Conservation (phyloP, 2,113 vertebrate species). For the Brachyhypopomus gauderio region DNA sequence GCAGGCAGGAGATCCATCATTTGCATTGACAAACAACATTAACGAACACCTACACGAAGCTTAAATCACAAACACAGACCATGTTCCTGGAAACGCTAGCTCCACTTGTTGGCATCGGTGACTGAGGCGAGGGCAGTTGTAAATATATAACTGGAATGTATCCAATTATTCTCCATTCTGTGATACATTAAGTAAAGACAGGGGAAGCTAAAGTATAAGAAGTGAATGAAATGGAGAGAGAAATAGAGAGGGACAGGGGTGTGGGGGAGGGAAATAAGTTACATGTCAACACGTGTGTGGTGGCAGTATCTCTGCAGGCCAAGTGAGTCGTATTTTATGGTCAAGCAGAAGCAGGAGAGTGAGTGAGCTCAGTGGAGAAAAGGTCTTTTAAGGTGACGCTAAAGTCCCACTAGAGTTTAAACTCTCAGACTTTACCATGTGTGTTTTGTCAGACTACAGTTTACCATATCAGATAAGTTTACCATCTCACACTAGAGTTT, state of each 20-base stretch:
- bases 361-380: not conserved
- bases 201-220: not conserved
- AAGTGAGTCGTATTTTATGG: too few species aligned
- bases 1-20: constrained; percentile 57
- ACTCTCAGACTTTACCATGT: too few species aligned
- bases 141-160: constrained; percentile 8
- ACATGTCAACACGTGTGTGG: not conserved
- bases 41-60: constrained; percentile 48
- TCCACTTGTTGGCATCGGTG: constrained; percentile 5
- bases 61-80: constrained; percentile 5
- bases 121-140: not conserved
- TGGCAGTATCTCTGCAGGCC: too few species aligned
- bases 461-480: too few species aligned
- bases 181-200: not conserved
- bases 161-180: constrained; percentile 24
- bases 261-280: not conserved
- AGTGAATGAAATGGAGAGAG: not conserved
- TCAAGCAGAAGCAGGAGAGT: not conserved
- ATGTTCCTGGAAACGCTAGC: constrained; percentile 16
- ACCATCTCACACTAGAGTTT: too few species aligned
- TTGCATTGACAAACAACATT: constrained; percentile 62
- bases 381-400: constrained; percentile 46
- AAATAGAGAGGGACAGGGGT: not conserved
- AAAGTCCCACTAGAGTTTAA: not conserved
- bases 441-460: too few species aligned